A percentile compares a stretch with the other conserved stretches of the same genome.
Evolutionary conservation across 2,888 invertebrate genomes (phyloP).

Genomic region (Antheraea yamamai): DNA sequence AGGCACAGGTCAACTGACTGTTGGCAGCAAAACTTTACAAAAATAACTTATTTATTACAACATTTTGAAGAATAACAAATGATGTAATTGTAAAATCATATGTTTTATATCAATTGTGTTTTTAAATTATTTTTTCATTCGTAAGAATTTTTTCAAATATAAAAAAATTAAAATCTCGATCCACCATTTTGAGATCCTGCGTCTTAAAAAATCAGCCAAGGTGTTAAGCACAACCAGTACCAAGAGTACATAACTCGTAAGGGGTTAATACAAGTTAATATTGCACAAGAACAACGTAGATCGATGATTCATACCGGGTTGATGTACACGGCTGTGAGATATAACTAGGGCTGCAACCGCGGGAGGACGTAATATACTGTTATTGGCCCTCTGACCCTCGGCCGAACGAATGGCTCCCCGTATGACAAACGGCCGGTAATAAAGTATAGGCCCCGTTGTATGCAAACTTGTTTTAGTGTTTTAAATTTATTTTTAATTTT

Average conservation of each 20-base stretch:
- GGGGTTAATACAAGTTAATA: slow-evolving; percentile 2
- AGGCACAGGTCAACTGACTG: too few relatives aligned
- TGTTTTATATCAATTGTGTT: too few relatives aligned
- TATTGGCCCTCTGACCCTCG: slow-evolving; percentile 48
- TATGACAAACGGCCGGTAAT: slow-evolving; percentile 47
- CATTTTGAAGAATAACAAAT: too few relatives aligned
- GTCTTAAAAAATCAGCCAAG: too few relatives aligned
- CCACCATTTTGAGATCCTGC: too few relatives aligned
- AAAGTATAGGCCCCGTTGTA: slow-evolving; percentile 30
- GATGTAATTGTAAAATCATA: too few relatives aligned
- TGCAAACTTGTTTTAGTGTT: slow-evolving; percentile 6
- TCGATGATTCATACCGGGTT: slow-evolving; percentile 22
- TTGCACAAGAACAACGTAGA: not conserved
- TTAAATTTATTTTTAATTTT: not conserved
- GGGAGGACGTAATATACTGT: slow-evolving; percentile 49
- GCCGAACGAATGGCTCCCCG: slow-evolving; percentile 45
- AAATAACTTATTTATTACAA: too few relatives aligned
- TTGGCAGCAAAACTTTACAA: too few relatives aligned
- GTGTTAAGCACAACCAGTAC: not conserved
- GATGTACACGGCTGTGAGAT: slow-evolving; percentile 31
- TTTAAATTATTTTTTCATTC: too few relatives aligned
- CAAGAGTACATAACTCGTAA: not conserved
- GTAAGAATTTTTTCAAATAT: too few relatives aligned
- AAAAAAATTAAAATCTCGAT: too few relatives aligned
- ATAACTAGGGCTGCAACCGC: slow-evolving; percentile 38